phyloP scores from a whole-genome alignment of 2,888 invertebrate genomes.

The Melanargia galathea region DNA sequence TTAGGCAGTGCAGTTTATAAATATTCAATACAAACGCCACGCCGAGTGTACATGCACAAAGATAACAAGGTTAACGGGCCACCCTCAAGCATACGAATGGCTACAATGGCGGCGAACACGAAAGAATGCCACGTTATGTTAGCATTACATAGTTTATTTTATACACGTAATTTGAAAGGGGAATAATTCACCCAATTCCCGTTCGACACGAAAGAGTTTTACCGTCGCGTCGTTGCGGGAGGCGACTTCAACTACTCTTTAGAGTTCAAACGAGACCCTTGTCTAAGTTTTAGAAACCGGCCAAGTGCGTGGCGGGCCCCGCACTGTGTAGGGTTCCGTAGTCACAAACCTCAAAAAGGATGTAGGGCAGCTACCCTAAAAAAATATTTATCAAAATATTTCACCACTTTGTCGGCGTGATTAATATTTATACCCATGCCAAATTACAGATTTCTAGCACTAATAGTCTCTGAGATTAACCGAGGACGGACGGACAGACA shows the following conservation, averaged over 20 bases:
- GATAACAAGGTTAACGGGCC: constrained; percentile 72
- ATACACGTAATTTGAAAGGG: constrained; percentile 46
- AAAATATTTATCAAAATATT: too few relatives aligned
- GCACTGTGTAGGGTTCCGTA: too few relatives aligned
- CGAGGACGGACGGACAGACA: too few relatives aligned
- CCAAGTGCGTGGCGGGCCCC: too few relatives aligned
- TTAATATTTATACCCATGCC: too few relatives aligned
- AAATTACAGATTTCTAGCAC: too few relatives aligned
- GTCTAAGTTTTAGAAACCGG: too few relatives aligned
- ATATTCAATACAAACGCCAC: constrained; percentile 1
- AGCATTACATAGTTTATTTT: constrained; percentile 45
- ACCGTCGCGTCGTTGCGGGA: constrained; percentile 25
- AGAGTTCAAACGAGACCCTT: too few relatives aligned
- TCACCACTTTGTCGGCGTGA: too few relatives aligned
- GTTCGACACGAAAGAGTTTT: constrained; percentile 36
- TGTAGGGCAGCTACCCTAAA: too few relatives aligned
- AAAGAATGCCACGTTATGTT: constrained; percentile 49
- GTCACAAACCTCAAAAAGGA: too few relatives aligned
- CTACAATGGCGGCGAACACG: constrained; percentile 49
- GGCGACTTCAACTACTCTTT: background rate
- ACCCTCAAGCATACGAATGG: constrained; percentile 55
- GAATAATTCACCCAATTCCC: constrained; percentile 37
- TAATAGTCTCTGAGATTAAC: too few relatives aligned
- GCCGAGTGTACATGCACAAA: constrained; percentile 51
- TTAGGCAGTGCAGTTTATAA: background rate